Evolutionary conservation across 1,140 invertebrate species (phyloP).

Genomic region (Bombyx mandarina): DNA sequence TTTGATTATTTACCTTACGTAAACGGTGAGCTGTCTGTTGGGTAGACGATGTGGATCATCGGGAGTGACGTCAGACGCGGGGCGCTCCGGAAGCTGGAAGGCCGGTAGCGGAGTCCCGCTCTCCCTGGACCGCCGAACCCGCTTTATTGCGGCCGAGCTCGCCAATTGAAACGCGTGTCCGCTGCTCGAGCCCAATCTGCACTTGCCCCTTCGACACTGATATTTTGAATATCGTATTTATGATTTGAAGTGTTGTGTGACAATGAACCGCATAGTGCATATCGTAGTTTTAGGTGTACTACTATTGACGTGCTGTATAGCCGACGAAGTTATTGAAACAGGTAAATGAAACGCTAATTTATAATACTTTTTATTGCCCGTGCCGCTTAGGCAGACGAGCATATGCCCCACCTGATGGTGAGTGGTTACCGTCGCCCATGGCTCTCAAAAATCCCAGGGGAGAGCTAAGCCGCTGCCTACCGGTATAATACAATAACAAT

Average conservation of each 20-base stretch:
- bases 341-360: conserved; percentile 7
- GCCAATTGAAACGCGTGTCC: conserved; percentile 64
- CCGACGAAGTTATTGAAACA: conserved; percentile 14
- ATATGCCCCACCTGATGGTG: too few species aligned
- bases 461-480: too few species aligned
- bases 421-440: too few species aligned
- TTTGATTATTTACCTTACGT: conserved; percentile 36
- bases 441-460: too few species aligned
- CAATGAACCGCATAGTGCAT: conserved; percentile 21
- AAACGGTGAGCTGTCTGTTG: conserved; percentile 29
- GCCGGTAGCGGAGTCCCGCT: conserved; percentile 44
- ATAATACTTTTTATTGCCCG: too few species aligned
- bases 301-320: conserved; percentile 8
- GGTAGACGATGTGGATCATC: conserved; percentile 16
- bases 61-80: conserved; percentile 43
- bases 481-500: too few species aligned
- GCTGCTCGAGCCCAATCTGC: conserved; percentile 39
- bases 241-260: conserved; percentile 11
- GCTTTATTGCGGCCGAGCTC: conserved; percentile 51
- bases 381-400: too few species aligned
- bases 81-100: conserved; percentile 52
- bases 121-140: conserved; percentile 47
- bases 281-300: conserved; percentile 14
- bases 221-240: conserved; percentile 28
- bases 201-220: conserved; percentile 35